These are phyloP conservation scores for Hydropotes inermis DNA, from an alignment of 2,113 vertebrate species.

Conservation along the genomic window DNA sequence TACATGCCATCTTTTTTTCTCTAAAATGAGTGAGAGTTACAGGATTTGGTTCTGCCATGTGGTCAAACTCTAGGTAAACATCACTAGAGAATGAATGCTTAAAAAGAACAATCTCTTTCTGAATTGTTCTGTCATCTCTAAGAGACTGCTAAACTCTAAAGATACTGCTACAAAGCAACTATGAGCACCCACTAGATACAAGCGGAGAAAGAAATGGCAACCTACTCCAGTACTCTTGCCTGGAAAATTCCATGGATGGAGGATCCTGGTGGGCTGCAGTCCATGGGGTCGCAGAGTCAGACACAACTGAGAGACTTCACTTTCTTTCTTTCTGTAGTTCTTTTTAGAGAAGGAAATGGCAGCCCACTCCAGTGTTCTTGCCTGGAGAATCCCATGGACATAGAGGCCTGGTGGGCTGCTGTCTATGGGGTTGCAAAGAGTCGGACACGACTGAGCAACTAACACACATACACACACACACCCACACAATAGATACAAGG, in stretches of 20 bases:
- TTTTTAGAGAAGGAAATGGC: neutral
- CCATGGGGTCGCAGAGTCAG: neutral
- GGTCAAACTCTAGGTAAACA: neutral
- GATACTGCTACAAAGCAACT: neutral
- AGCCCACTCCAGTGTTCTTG: neutral
- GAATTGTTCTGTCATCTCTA: neutral
- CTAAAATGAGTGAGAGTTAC: neutral
- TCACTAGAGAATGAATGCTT: neutral
- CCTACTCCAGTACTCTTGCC: neutral
- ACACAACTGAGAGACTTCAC: neutral
- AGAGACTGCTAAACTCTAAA: neutral
- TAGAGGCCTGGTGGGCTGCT: neutral
- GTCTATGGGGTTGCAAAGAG: neutral
- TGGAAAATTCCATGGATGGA: neutral
- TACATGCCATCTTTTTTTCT: neutral
- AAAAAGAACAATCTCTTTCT: neutral
- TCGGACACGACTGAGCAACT: neutral
- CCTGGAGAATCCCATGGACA: neutral
- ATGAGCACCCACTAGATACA: neutral
- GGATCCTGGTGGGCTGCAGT: neutral
- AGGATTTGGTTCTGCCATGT: neutral
- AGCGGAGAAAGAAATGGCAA: neutral
- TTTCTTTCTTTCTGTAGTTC: neutral
- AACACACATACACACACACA: neutral
- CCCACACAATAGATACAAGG: neutral